Base-by-base conservation (phyloP, 2,888 invertebrate species). In the Dicycla oo region DNA sequence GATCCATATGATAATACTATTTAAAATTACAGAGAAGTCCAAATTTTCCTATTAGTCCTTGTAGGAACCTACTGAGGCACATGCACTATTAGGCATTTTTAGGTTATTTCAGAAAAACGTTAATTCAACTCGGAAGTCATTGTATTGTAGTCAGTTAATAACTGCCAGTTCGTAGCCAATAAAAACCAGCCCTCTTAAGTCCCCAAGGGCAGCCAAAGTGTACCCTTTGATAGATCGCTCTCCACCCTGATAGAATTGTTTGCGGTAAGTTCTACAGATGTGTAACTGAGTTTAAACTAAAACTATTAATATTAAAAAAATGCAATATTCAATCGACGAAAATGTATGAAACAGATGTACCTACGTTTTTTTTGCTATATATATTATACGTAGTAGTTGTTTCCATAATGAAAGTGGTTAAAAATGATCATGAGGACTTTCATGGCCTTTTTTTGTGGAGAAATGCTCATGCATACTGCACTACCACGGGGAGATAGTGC, bases 231-330 rank as follows among this genome's bases (percentile, higher is more conserved):
- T 30, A 30, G n/a, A 30, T n/a, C 5, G 13, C 61, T 62, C 30
- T 30, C 13, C 20, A 26, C 20, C 13, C 18, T 40, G 3, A 61
- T 43, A 26, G 7, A 20, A 45, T 61, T 45, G 13, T 26, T 20
- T 60, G 20, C 20, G 20, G 8, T 45, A 20, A 20, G 23, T 47
- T 77, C 11, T 54, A 61, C 23, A 10, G 10, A 34, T 18, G 47
- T 10, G 3, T 40, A 13, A 30, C 26, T 23, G 8, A 30, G 15
- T 53, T 47, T 30, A 15, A 53, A 76, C 10, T 26, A 26, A 30
- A 51, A 58, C 57, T 45, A 65, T 51, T 51, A 26, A 57, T 51
- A 53, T 47, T 53, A 30, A 47, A 38, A 2, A 69, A 61, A 8
- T n/a, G n/a, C n/a, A n/a, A n/a, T n/a, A n/a, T n/a, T n/a, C n/a